Base-by-base conservation (phyloP, 1,140 invertebrate species). In the Lanistes nyassanus region DNA sequence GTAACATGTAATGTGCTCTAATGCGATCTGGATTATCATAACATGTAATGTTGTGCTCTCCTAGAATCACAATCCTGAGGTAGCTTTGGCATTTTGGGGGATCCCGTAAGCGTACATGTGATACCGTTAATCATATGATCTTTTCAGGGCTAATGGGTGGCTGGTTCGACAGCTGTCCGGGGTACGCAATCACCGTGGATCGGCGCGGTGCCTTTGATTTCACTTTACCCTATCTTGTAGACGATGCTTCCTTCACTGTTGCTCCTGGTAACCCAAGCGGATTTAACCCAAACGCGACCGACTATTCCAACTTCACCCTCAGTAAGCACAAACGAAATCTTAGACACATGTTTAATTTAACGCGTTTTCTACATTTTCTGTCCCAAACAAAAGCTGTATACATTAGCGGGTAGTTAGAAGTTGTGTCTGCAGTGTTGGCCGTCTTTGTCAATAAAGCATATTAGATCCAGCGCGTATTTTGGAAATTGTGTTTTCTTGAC, bases 131-230 rank as follows among this genome's bases (percentile, higher is more conserved):
- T 13, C 39, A 47, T 47, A 16, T 47, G 42, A 9, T 16, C 19
- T 47, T 53, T 62, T 2, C 65, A 83, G 82, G 82, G 39, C 64
- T 83, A 31, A 83, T 81, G 80, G 69, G 75, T 0, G 64, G 76
- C 0, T 81, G 80, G 82, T 81, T 81, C 53, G 78, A 83, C 34
- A 79, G 72, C 0, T 83, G 82, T 67, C 74, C 79, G 3, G 77
- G 77, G 16, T 83, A 80, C 56, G 74, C 72, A 19, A 70, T 76
- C n/a, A 79, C 80, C 13, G 37, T 51, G 6, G 82, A 83, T 68
- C 75, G 82, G 37, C 29, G 53, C 36, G 76, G 75, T n/a, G 76
- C 67, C 0, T 73, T 81, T 62, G 75, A 78, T 66, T 81, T 83
- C 51, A 81, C 82, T 19, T 19, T 60, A n/a, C 70, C 82, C 19